These are phyloP conservation scores for Poeciliopsis turneri DNA, from an alignment of 2,797 vertebrate species.

Conservation along the genomic window DNA sequence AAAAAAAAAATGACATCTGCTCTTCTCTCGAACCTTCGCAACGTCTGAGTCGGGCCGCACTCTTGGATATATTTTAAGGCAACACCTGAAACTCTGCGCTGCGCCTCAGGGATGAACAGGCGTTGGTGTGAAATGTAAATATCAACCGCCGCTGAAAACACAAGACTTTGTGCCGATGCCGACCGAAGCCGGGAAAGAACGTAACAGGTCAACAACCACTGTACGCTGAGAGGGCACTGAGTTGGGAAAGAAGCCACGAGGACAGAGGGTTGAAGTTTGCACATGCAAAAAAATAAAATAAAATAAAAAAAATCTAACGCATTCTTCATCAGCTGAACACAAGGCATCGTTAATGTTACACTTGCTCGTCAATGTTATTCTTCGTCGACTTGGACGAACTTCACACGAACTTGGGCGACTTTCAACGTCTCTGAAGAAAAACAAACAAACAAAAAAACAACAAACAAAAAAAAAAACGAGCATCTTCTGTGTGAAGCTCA, in stretches of 20 bases:
- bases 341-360: no score
- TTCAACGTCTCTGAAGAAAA: no score
- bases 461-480: no score
- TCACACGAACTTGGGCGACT: no score
- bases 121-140: not conserved
- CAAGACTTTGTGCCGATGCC: not conserved
- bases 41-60: not conserved
- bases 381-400: no score
- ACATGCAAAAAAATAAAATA: not conserved
- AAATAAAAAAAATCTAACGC: no score
- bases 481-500: no score
- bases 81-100: not conserved
- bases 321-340: no score
- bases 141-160: not conserved
- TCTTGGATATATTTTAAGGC: not conserved
- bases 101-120: not conserved
- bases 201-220: not conserved
- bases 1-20: no score
- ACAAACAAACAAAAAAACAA: no score
- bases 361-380: no score
- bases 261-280: not conserved
- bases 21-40: not conserved
- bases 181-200: not conserved
- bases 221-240: not conserved
- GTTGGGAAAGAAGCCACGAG: not conserved